These are phyloP conservation scores for Mellivora capensis DNA, from an alignment of 2,113 vertebrate species.

Conservation along the genomic window DNA sequence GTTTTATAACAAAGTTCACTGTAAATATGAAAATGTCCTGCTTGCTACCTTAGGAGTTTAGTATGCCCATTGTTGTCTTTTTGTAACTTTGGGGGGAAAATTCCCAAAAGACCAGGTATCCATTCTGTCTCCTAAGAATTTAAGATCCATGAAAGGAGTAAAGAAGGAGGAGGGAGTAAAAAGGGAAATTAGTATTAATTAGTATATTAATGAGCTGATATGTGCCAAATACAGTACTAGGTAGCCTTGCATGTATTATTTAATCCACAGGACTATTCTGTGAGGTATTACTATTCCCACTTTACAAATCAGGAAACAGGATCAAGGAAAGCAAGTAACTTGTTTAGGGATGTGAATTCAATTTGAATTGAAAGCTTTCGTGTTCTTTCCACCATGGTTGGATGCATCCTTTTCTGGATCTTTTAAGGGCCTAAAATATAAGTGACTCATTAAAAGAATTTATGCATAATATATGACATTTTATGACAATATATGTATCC, in stretches of 20 bases:
- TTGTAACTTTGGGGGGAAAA: neutral
- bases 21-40: neutral
- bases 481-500: neutral
- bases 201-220: neutral
- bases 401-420: neutral
- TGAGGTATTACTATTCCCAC: neutral
- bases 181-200: neutral
- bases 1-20: neutral
- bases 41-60: neutral
- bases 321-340: neutral
- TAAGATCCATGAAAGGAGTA: neutral
- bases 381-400: neutral
- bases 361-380: neutral
- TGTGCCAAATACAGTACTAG: neutral
- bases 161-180: neutral
- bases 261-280: neutral
- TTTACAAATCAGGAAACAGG: neutral
- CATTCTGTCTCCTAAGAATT: neutral
- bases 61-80: neutral
- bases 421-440: neutral
- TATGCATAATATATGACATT: neutral
- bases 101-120: neutral
- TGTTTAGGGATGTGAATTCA: neutral
- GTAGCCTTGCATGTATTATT: neutral
- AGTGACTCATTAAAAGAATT: neutral